A percentile compares a stretch with the other conserved stretches of the same genome.
These are phyloP conservation scores for Bugulina stolonifera DNA, from an alignment of 2,888 invertebrate genomes.

Conservation along the genomic window DNA sequence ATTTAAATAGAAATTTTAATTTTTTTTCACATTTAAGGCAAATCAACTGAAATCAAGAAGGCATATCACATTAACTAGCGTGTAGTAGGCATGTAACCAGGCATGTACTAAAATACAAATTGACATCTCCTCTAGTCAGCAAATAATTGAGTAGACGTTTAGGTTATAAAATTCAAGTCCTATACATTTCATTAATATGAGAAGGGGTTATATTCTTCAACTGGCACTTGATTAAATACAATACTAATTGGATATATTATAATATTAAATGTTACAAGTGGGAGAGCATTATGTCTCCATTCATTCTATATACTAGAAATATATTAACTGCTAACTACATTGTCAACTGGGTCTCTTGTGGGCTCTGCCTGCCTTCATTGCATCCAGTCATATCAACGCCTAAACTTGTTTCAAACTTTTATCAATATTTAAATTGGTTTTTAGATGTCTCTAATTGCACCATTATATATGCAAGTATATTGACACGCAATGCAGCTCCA, in stretches of 20 bases:
- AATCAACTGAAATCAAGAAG: too few species aligned
- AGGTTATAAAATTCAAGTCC: background rate
- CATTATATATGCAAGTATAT: background rate
- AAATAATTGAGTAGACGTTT: background rate
- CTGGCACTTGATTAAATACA: background rate
- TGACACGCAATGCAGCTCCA: background rate
- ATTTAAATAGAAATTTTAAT: too few species aligned
- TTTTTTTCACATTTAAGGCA: too few species aligned
- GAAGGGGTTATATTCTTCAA: background rate
- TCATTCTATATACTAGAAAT: background rate
- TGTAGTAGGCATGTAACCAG: too few species aligned
- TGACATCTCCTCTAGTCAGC: background rate
- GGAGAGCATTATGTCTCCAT: background rate
- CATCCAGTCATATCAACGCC: too few species aligned
- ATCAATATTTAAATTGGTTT: conserved; percentile 25
- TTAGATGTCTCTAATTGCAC: conserved; percentile 16
- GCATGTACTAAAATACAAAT: too few species aligned
- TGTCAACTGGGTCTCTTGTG: too few species aligned
- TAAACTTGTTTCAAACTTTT: background rate
- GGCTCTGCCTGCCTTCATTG: too few species aligned
- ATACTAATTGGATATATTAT: background rate
- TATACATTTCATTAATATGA: background rate
- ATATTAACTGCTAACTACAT: background rate
- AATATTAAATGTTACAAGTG: background rate
- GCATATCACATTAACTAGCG: too few species aligned